Evolutionary conservation across 2,113 vertebrate genomes (phyloP).

Genomic region (Lophotis ruficrista): DNA sequence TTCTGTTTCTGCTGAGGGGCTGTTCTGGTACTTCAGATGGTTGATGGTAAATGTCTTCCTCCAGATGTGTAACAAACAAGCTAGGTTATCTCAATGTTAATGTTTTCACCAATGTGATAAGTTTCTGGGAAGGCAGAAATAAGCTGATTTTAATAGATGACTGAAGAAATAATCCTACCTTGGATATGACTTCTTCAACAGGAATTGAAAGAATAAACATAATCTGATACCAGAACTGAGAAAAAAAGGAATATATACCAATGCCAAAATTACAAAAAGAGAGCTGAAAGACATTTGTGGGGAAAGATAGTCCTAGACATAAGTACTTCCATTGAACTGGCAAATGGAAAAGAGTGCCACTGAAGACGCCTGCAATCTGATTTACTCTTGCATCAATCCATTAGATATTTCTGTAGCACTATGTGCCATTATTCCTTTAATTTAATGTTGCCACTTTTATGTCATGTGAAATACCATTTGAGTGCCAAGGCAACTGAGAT

Average conservation of each 20-base stretch:
- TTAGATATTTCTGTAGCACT: background rate
- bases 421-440: background rate
- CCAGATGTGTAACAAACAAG: background rate
- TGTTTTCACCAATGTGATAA: background rate
- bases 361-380: background rate
- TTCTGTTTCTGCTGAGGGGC: background rate
- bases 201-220: background rate
- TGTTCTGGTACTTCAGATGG: background rate
- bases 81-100: background rate
- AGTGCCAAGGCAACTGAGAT: background rate
- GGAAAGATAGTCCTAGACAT: background rate
- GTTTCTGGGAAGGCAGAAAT: background rate
- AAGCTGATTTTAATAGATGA: background rate
- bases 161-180: background rate
- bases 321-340: background rate
- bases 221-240: background rate
- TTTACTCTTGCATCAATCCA: background rate
- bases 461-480: background rate
- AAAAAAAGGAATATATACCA: background rate
- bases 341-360: background rate
- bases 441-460: background rate
- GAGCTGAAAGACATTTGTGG: background rate
- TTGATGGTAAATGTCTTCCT: background rate
- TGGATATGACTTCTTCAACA: background rate
- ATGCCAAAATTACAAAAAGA: background rate